A percentile compares a stretch with the other conserved stretches of the same genome.
phyloP scores from a whole-genome alignment of 2,888 invertebrate species.

The Clusia tigrina region DNA sequence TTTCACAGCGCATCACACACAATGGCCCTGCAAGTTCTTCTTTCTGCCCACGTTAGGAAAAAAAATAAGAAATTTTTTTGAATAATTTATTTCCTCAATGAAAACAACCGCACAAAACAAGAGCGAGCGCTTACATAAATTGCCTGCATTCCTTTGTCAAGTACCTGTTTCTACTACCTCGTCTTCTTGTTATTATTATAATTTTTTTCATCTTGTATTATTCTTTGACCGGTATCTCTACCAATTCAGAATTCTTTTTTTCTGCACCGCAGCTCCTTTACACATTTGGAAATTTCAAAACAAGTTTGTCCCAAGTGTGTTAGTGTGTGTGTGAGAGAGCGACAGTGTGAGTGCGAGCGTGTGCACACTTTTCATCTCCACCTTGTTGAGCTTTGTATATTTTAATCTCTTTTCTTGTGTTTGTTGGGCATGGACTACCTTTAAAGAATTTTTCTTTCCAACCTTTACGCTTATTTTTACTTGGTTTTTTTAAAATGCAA shows the following conservation, averaged over 20 bases:
- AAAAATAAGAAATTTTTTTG: slow-evolving; percentile 32
- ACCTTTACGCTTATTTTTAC: not conserved
- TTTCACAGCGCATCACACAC: too few species aligned
- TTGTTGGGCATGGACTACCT: slow-evolving; percentile 2
- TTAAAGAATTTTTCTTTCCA: not conserved
- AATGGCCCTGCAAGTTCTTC: slow-evolving; percentile 34
- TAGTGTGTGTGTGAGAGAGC: too few species aligned
- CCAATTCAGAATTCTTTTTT: not conserved
- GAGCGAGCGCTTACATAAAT: slow-evolving; percentile 33
- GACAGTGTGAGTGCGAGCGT: too few species aligned
- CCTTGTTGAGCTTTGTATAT: not conserved
- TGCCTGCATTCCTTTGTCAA: slow-evolving; percentile 47
- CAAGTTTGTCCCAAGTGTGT: slow-evolving; percentile 8
- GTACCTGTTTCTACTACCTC: slow-evolving; percentile 14
- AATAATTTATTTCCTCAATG: slow-evolving; percentile 51
- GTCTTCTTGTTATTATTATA: not conserved
- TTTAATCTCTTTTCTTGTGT: not conserved
- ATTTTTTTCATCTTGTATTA: not conserved
- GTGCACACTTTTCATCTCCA: slow-evolving; percentile 1
- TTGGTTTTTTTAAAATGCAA: not conserved
- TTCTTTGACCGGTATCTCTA: not conserved
- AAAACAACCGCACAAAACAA: slow-evolving; percentile 18
- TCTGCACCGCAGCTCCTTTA: not conserved
- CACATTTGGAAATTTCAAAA: not conserved
- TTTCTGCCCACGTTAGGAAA: slow-evolving; percentile 30